phyloP scores from a whole-genome alignment of 2,888 invertebrate species.

The Cecidostiba fungosa region DNA sequence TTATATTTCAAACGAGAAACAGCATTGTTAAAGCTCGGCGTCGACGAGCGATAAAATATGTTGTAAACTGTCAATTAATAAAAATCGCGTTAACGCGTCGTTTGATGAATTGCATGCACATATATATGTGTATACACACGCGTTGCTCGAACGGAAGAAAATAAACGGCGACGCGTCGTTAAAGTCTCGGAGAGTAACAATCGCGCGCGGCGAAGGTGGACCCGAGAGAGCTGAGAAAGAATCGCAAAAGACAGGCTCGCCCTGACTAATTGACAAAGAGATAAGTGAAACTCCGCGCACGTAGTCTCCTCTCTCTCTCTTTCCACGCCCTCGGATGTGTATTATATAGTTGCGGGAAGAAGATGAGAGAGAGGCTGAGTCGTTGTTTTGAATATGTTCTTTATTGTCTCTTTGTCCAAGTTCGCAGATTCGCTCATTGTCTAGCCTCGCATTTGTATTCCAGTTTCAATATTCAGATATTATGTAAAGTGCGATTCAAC shows the following conservation, averaged over 20 bases:
- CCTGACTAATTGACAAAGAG: constrained; percentile 64
- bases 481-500: background rate
- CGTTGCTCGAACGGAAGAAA: constrained; percentile 32
- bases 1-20: background rate
- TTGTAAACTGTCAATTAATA: constrained; percentile 56
- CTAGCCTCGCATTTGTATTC: background rate
- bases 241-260: constrained; percentile 60
- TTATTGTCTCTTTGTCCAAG: constrained; percentile 19
- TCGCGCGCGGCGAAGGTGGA: constrained; percentile 48
- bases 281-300: constrained; percentile 53
- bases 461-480: background rate
- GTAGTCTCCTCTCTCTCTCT: constrained; percentile 39
- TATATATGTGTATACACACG: background rate
- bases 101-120: constrained; percentile 38
- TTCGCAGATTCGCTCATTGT: background rate
- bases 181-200: constrained; percentile 50
- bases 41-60: constrained; percentile 35
- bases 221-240: constrained; percentile 35
- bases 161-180: constrained; percentile 58
- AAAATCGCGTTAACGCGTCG: constrained; percentile 47
- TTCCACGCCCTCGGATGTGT: constrained; percentile 47
- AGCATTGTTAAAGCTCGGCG: background rate
- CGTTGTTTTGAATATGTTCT: constrained; percentile 20
- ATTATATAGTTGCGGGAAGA: background rate
- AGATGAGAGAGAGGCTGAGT: constrained; percentile 42